Base-by-base conservation (phyloP, 2,113 vertebrate species). In the Calypte anna region DNA sequence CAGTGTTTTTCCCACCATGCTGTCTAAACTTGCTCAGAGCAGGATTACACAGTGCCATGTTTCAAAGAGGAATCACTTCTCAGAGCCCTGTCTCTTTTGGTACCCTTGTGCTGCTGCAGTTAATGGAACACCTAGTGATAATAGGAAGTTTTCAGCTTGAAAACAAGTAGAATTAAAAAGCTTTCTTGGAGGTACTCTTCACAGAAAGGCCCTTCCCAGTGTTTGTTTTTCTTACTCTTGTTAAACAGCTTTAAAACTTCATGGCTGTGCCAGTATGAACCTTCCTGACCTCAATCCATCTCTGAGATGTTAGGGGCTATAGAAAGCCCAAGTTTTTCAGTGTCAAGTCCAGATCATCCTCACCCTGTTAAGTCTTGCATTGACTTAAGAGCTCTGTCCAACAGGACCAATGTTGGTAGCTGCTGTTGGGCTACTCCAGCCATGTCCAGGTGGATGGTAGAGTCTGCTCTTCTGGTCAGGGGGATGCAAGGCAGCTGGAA, bases 31-130 rank as follows among this genome's bases (percentile, higher is more conserved):
- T 81, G 82, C 92, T 95, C 83, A 5, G 96, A 96, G 95, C 92
- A 88, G 94, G 76, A 86, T 93, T 81, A n/a, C 36, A 53, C 73
- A 3, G 86, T 24, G 68, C 88, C 48, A 38, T 67, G 73, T 94
- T 96, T 96, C 94, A 96, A 94, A 96, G 94, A 92, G 88, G 90
- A 83, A 33, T 66, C 67, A 92, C 91, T 88, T 75, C 86, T 92
- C 86, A 43, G 76, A 93, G 91, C 83, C 85, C 5, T 3, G 33
- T 55, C 73, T 94, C 76, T 19, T 92, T 86, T 57, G 83, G 88
- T 95, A 63, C 51, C 82, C 68, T 80, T 86, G 76, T 92, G 68
- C 76, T 86, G 57, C 86, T 73, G 55, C 76, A 28, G 22, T 76
- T 86, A 28, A 14, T 9, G 31, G 53, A 88, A 51, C 69, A 81